Conservation (phyloP, 2,113 vertebrate species). For the Rhodinocichla rosea region DNA sequence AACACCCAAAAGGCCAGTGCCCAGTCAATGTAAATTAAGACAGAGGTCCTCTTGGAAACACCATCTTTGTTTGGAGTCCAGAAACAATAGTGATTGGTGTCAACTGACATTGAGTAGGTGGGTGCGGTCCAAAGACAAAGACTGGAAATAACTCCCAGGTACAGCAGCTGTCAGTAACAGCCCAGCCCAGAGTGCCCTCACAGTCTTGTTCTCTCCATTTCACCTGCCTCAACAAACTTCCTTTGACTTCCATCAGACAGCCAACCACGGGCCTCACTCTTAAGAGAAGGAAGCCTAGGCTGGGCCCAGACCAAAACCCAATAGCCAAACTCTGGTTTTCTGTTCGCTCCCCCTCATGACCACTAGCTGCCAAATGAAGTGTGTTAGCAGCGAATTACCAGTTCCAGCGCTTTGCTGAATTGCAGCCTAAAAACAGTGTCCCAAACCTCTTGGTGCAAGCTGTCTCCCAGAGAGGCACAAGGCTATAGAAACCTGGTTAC, state of each 20-base stretch:
- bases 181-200: neutral
- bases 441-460: fast-evolving
- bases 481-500: neutral
- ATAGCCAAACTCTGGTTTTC: neutral
- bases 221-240: neutral
- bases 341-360: fast-evolving
- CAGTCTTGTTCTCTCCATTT: neutral
- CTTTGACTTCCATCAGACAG: neutral
- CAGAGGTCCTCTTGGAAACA: neutral
- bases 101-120: neutral
- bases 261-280: fast-evolving
- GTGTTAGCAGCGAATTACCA: fast-evolving
- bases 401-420: neutral
- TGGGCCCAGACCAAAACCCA: neutral
- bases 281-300: neutral
- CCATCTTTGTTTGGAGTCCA: neutral
- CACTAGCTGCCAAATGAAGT: fast-evolving
- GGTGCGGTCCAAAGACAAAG: neutral
- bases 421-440: neutral
- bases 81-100: fast-evolving
- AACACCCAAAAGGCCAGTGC: neutral
- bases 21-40: neutral
- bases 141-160: neutral
- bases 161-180: neutral
- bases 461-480: neutral